These are phyloP conservation scores for Herminia tarsipennalis DNA, from an alignment of 2,888 invertebrate species.

Conservation along the genomic window DNA sequence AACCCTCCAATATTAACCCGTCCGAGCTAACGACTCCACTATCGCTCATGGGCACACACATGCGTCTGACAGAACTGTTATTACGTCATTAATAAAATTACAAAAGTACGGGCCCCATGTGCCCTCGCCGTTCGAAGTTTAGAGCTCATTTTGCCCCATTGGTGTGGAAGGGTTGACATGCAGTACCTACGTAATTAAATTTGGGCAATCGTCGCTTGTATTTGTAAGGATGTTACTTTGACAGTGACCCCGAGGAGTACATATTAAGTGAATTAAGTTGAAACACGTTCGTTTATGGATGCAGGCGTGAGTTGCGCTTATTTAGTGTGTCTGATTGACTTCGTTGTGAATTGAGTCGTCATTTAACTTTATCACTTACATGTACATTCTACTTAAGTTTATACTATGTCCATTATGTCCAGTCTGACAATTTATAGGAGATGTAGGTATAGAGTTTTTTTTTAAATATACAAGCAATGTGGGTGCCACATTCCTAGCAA, in stretches of 20 bases:
- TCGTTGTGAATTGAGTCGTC: constrained; percentile 25
- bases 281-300: constrained; percentile 74
- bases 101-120: constrained; percentile 82
- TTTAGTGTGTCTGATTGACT: constrained; percentile 24
- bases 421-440: too few species aligned
- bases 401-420: neutral
- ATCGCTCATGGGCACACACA: constrained; percentile 83
- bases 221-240: constrained; percentile 71
- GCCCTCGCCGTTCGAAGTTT: constrained; percentile 66
- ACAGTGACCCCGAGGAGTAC: constrained; percentile 72
- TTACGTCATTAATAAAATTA: constrained; percentile 86
- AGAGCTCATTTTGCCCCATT: constrained; percentile 63
- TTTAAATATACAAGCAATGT: too few species aligned
- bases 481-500: too few species aligned
- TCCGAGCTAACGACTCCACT: constrained; percentile 81
- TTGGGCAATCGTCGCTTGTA: constrained; percentile 76
- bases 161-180: constrained; percentile 62
- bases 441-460: too few species aligned
- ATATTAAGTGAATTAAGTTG: constrained; percentile 79
- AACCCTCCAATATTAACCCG: constrained; percentile 82
- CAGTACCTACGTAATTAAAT: constrained; percentile 78
- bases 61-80: constrained; percentile 84
- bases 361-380: neutral
- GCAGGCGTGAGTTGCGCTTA: constrained; percentile 57
- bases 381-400: neutral